A percentile compares a stretch with the other conserved stretches of the same genome.
Conservation (phyloP, 2,797 vertebrate species). For the Tinamus major region DNA sequence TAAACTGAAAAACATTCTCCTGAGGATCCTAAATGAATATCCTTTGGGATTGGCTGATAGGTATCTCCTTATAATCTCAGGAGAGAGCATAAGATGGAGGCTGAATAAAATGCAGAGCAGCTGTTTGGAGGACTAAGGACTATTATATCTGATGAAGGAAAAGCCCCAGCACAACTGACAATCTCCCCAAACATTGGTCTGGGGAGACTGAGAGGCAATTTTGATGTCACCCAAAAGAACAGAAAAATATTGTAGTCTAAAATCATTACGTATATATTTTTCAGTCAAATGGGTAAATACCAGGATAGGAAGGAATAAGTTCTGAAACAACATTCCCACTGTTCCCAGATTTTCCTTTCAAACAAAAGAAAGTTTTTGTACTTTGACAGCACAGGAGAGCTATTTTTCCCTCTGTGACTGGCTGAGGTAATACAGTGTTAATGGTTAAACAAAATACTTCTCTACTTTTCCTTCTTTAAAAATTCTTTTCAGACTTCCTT, state of each 20-base stretch:
- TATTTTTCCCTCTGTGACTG: fast-evolving
- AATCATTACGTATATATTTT: neutral
- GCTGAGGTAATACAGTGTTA: neutral
- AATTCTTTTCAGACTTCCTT: slow-evolving; percentile 30
- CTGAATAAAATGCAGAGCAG: neutral
- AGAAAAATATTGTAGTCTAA: neutral
- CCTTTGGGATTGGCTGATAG: neutral
- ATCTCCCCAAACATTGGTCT: neutral
- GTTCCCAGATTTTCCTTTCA: neutral
- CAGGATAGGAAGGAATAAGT: neutral
- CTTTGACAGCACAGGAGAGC: neutral
- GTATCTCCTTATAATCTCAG: neutral
- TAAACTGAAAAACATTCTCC: neutral
- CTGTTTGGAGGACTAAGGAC: neutral
- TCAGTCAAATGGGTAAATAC: neutral
- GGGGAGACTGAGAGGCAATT: neutral
- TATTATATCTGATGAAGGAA: neutral
- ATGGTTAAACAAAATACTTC: neutral
- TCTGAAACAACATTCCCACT: neutral
- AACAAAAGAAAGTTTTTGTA: neutral
- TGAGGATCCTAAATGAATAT: neutral
- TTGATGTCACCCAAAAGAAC: neutral
- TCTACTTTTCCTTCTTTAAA: neutral
- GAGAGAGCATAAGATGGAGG: neutral
- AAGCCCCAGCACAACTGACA: neutral